Conservation (phyloP, 2,888 invertebrate species). For the Amaurobius ferox region DNA sequence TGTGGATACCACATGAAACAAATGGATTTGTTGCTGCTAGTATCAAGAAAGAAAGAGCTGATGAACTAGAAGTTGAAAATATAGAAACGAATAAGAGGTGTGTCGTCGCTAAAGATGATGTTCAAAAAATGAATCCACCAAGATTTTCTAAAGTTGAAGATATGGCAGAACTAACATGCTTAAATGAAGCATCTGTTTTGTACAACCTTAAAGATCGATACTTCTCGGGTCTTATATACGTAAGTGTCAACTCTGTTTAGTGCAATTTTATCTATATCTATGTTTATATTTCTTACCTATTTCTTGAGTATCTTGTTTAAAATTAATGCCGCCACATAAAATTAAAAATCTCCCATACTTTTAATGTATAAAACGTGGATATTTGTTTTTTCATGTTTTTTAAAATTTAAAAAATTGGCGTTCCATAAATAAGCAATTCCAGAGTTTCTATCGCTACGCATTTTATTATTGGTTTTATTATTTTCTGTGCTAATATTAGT, state of each 20-base stretch:
- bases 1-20: slow-evolving; percentile 98
- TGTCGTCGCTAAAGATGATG: slow-evolving; percentile 95
- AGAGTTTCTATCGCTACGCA: too few species aligned
- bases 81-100: slow-evolving; percentile 96
- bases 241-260: slow-evolving; percentile 85
- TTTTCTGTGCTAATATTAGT: too few species aligned
- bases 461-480: too few species aligned
- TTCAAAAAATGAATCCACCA: slow-evolving; percentile 99
- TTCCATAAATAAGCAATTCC: too few species aligned
- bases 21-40: slow-evolving; percentile 98
- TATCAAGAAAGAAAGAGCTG: slow-evolving; percentile 95
- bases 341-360: too few species aligned
- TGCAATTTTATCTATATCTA: too few species aligned
- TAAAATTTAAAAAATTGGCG: too few species aligned
- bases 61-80: slow-evolving; percentile 98
- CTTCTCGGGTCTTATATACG: slow-evolving; percentile 99
- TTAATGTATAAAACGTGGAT: too few species aligned
- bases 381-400: too few species aligned
- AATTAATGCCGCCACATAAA: too few species aligned
- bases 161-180: slow-evolving; percentile 99
- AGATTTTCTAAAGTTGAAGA: slow-evolving; percentile 99
- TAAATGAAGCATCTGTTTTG: slow-evolving; percentile 99
- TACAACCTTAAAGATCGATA: slow-evolving; percentile 99
- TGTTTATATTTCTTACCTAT: too few species aligned
- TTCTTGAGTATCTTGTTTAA: too few species aligned